Evolutionary conservation across 2,888 invertebrate species (phyloP).

Genomic region (Matsumyia berberina): DNA sequence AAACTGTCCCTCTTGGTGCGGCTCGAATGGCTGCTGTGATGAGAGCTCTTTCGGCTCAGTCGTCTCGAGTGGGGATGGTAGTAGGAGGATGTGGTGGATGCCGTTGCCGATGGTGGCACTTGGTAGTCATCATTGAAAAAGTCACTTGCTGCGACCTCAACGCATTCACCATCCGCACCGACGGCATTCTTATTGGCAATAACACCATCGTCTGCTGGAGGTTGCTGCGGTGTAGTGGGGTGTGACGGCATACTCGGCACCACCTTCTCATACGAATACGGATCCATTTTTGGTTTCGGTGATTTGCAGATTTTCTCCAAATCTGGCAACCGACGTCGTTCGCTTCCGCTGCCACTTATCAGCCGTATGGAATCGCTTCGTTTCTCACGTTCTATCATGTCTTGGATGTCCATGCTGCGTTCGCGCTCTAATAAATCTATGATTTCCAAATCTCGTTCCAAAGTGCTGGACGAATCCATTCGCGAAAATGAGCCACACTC

Average conservation of each 20-base stretch:
- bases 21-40: conserved; percentile 69
- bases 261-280: conserved; percentile 79
- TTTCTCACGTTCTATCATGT: conserved; percentile 82
- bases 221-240: conserved; percentile 38
- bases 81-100: conserved; percentile 78
- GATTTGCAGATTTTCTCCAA: conserved; percentile 83
- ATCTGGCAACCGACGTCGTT: conserved; percentile 82
- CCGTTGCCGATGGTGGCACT: conserved; percentile 62
- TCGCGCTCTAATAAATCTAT: conserved; percentile 84
- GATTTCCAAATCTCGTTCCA: conserved; percentile 84
- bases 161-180: conserved; percentile 24
- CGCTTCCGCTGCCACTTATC: conserved; percentile 77
- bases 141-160: conserved; percentile 48
- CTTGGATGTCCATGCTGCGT: conserved; percentile 83
- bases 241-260: background rate
- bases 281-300: conserved; percentile 80
- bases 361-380: conserved; percentile 80
- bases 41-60: conserved; percentile 81
- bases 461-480: conserved; percentile 81
- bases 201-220: conserved; percentile 7
- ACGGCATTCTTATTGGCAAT: conserved; percentile 27
- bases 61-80: conserved; percentile 83
- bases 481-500: conserved; percentile 81
- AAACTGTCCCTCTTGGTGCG: conserved; percentile 82
- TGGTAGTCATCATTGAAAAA: conserved; percentile 74